phyloP scores from a whole-genome alignment of 2,113 vertebrate species.

The Fregetta grallaria region DNA sequence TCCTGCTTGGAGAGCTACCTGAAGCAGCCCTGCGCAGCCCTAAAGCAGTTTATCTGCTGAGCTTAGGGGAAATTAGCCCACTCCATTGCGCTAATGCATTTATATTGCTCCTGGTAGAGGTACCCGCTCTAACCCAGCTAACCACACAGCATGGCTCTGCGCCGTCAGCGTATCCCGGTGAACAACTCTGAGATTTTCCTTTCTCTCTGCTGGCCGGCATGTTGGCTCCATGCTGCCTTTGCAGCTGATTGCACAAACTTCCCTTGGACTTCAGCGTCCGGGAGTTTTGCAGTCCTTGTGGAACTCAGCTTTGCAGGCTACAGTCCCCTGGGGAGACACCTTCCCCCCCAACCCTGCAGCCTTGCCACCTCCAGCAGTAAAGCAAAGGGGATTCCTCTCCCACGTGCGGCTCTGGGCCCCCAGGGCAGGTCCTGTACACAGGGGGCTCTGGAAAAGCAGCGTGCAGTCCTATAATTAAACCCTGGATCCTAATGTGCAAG shows the following conservation, averaged over 20 bases:
- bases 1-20: not conserved
- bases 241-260: not conserved
- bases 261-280: not conserved
- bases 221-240: not conserved
- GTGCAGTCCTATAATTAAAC: not conserved
- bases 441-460: not conserved
- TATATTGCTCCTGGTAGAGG: not conserved
- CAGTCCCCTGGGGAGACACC: not conserved
- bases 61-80: not conserved
- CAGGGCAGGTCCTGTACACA: not conserved
- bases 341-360: not conserved
- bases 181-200: not conserved
- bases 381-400: constrained; percentile 12
- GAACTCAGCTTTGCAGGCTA: not conserved
- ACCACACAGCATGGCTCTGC: rapidly evolving
- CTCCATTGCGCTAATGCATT: not conserved
- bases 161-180: rapidly evolving
- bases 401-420: not conserved
- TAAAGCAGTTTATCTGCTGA: not conserved
- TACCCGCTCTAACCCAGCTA: not conserved
- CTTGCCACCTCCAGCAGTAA: not conserved
- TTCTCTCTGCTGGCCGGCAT: rapidly evolving
- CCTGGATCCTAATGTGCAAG: not conserved
- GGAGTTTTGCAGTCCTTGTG: not conserved
- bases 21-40: not conserved